Conservation (phyloP, 2,113 vertebrate genomes). For the Podiceps cristatus region DNA sequence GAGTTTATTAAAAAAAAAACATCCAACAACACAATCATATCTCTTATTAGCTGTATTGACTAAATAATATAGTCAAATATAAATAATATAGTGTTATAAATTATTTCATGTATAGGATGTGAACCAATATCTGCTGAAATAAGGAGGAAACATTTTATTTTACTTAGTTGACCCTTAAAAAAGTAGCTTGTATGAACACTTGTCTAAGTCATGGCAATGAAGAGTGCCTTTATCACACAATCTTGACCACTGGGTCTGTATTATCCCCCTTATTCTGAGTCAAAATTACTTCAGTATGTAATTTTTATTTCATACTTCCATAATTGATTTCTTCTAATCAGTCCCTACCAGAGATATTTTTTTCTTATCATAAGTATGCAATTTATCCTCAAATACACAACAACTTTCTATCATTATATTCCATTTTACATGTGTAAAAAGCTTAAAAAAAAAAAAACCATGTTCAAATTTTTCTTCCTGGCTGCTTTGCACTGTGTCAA, state of each 20-base stretch:
- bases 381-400: not conserved
- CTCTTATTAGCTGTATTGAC: not conserved
- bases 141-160: not conserved
- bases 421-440: not conserved
- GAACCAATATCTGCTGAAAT: not conserved
- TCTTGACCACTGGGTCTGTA: rapidly evolving
- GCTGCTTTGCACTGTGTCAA: not conserved
- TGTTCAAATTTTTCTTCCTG: not conserved
- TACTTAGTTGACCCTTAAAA: not conserved
- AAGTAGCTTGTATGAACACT: not conserved
- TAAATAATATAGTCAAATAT: not conserved
- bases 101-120: not conserved
- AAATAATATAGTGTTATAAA: not conserved
- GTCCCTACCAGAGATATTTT: not conserved
- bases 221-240: not conserved
- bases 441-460: not conserved
- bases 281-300: not conserved
- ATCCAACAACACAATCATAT: not conserved
- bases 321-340: not conserved
- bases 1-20: not conserved
- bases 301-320: not conserved
- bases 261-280: not conserved
- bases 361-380: not conserved
- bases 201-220: not conserved
- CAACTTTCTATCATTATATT: not conserved